Conservation (phyloP, 2,888 invertebrate genomes). For the Apoderus coryli region DNA sequence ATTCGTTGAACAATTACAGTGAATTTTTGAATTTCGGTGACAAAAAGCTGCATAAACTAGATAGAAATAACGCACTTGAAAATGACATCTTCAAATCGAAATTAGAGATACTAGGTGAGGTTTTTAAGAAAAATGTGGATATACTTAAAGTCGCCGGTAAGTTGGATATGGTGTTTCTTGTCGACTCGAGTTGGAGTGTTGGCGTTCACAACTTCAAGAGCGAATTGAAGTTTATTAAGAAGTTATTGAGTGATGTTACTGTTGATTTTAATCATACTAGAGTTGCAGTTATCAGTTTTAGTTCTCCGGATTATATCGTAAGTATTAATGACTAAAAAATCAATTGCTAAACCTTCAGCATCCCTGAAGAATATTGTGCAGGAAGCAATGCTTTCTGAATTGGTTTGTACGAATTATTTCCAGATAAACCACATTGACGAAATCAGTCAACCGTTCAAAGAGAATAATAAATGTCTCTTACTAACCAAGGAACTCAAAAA, state of each 20-base stretch:
- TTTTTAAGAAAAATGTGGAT: slow-evolving; percentile 40
- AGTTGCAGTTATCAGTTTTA: slow-evolving; percentile 50
- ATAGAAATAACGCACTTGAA: slow-evolving; percentile 22
- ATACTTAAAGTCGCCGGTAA: slow-evolving; percentile 30
- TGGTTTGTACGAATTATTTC: too few relatives aligned
- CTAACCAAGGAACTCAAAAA: slow-evolving; percentile 43
- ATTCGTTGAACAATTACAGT: slow-evolving; percentile 24
- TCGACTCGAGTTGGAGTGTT: slow-evolving; percentile 56
- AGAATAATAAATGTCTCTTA: slow-evolving; percentile 48
- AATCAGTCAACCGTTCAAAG: slow-evolving; percentile 35
- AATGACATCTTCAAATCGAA: slow-evolving; percentile 35
- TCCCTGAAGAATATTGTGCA: slow-evolving; percentile 3
- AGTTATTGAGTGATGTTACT: slow-evolving; percentile 48
- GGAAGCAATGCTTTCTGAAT: too few relatives aligned
- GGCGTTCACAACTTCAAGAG: slow-evolving; percentile 48
- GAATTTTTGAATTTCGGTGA: slow-evolving; percentile 31
- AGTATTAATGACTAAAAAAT: slow-evolving; percentile 20
- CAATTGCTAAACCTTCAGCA: slow-evolving; percentile 1
- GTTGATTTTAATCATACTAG: slow-evolving; percentile 47
- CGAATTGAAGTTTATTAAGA: slow-evolving; percentile 52
- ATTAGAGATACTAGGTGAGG: slow-evolving; percentile 38
- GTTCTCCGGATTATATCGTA: slow-evolving; percentile 42
- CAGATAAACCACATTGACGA: slow-evolving; percentile 40
- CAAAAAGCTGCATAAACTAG: slow-evolving; percentile 25
- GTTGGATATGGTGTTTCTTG: slow-evolving; percentile 49